Evolutionary conservation across 2,113 vertebrate species (phyloP), one percentile per base, ranked within the genome.

Genomic region (Tetraodon nigroviridis): DNA sequence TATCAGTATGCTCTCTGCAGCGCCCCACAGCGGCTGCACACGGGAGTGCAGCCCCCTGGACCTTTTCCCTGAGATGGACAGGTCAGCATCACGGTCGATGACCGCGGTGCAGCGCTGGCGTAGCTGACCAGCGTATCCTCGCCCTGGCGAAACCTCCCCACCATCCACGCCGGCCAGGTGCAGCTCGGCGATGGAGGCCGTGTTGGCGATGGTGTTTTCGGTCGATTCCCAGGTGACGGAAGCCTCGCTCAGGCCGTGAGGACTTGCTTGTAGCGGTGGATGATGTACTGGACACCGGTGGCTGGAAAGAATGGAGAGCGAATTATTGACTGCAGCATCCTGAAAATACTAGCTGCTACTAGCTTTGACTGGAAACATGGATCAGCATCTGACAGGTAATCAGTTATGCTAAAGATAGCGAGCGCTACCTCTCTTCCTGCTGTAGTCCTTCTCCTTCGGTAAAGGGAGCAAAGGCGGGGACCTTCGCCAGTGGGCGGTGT

Each of bases 161-260:
- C 83, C 59, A 89, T 87, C 88, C 59, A 84, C 85, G 44, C 82
- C 84, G 0, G 84, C 86, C 65, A 87, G 73, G 19, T 88, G 81
- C 14, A 90, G 84, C 71, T 90, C 89, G 1, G 85, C 85, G 5
- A 90, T 89, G 0, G 85, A 88, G 0, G 88, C 88, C 0, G 88
- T 90, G 84, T 90, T 90, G 60, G 86, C 85, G 47, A 89, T 90
- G 77, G 87, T 88, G 86, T 90, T 90, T 90, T 3, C 86, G 63
- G 81, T 89, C 87, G 40, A 90, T 89, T 27, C 87, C 85, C 0
- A 82, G 78, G 11, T 86, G 85, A 1, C 86, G 86, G 73, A 89
- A 89, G 86, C 85, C 22, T 85, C 85, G 2, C 85, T 89, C 87
- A 89, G 58, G 89, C 78, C 0, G 84, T 82, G 49, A 88, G 84